Percentiles rank a stretch among this genome's conserved stretches.
These are phyloP conservation scores for Crotalus viridis DNA, from an alignment of 2,113 vertebrate species.

Conservation along the genomic window DNA sequence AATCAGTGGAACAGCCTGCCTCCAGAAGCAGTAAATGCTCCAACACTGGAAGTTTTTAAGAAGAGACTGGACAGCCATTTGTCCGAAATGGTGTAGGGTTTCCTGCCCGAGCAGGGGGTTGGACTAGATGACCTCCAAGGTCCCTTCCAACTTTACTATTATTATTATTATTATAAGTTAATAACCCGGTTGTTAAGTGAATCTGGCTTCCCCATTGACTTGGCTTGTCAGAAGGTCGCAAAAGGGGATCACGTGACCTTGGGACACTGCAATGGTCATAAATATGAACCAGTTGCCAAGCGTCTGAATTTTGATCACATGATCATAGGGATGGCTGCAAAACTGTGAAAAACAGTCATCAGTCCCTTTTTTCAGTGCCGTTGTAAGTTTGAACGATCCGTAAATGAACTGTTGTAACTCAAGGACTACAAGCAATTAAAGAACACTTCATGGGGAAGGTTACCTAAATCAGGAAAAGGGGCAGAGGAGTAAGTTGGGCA, in stretches of 20 bases:
- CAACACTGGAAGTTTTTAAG: too few species aligned
- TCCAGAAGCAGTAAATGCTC: too few species aligned
- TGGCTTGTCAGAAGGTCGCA: neutral
- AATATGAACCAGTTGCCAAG: neutral
- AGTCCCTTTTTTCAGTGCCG: neutral
- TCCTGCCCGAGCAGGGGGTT: too few species aligned
- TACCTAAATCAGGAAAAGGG: neutral
- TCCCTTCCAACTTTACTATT: too few species aligned
- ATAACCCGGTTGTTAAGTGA: neutral
- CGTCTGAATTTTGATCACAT: neutral
- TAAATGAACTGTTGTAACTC: too few species aligned
- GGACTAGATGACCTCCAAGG: too few species aligned
- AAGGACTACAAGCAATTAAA: neutral
- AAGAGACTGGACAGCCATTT: too few species aligned
- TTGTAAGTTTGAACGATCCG: neutral
- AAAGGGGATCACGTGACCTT: neutral
- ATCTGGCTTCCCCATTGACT: neutral
- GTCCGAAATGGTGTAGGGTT: too few species aligned
- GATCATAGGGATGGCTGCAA: neutral
- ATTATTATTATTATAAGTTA: too few species aligned
- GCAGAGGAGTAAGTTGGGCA: neutral
- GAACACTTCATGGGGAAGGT: neutral
- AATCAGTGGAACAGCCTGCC: too few species aligned
- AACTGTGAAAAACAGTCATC: neutral
- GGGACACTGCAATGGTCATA: neutral